phyloP scores from a whole-genome alignment of 2,888 invertebrate species.

The Rapana venosa region DNA sequence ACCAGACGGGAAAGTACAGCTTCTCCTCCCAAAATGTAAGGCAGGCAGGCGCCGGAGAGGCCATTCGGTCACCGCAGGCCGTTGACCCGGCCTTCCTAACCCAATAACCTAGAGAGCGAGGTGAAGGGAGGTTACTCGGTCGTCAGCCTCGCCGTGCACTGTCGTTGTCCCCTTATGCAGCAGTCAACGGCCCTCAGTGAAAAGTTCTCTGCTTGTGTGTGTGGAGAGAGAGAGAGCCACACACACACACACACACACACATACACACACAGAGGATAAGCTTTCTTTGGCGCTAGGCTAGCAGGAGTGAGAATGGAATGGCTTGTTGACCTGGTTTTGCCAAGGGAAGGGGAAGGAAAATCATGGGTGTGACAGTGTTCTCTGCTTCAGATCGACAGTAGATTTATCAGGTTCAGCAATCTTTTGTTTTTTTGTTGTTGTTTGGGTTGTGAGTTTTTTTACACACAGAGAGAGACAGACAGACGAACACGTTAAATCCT shows the following conservation, averaged over 20 bases:
- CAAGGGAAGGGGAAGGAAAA: background rate
- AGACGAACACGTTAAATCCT: too few species aligned
- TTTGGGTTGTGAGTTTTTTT: background rate
- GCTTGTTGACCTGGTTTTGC: background rate
- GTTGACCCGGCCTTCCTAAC: slow-evolving; percentile 11
- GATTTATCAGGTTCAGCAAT: too few species aligned
- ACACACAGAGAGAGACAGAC: background rate
- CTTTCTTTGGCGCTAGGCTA: background rate
- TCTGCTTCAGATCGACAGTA: background rate
- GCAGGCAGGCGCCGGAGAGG: background rate
- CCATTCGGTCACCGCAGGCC: background rate
- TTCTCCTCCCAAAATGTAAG: background rate
- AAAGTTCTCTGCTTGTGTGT: too few species aligned
- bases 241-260: too few species aligned
- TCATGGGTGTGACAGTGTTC: background rate
- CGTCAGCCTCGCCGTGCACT: background rate
- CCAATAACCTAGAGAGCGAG: slow-evolving; percentile 11
- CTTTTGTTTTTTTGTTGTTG: background rate
- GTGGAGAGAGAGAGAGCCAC: too few species aligned
- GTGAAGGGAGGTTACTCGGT: slow-evolving; percentile 14
- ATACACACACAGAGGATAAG: too few species aligned
- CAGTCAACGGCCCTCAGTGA: background rate
- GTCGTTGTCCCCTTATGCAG: background rate
- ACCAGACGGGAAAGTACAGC: background rate
- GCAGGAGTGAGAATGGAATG: background rate